These are phyloP conservation scores for Muricea muricata DNA, from an alignment of 92 coral and sea anemone genomes.

Conservation along the genomic window DNA sequence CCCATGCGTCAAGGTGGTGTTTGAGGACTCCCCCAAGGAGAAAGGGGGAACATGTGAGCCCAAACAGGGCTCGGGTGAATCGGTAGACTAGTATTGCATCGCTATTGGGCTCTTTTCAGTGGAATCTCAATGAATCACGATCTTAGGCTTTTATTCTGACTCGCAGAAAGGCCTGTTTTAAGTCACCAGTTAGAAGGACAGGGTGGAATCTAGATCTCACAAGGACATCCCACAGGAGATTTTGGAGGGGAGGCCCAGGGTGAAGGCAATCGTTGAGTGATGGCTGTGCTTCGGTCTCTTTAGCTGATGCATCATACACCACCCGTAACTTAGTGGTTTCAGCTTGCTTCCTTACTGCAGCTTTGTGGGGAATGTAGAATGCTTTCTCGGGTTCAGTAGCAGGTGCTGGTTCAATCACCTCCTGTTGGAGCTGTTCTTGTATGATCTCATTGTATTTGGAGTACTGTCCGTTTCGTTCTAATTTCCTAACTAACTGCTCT, in stretches of 20 bases:
- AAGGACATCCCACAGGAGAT: slow-evolving; percentile 63
- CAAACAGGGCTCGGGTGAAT: background rate
- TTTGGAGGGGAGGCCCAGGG: slow-evolving; percentile 51
- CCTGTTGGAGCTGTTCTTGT: slow-evolving; percentile 57
- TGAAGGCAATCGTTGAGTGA: slow-evolving; percentile 44
- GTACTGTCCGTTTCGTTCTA: slow-evolving; percentile 38
- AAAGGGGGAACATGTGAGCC: background rate
- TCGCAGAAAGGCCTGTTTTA: slow-evolving; percentile 37
- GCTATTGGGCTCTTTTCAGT: no score
- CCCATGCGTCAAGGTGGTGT: no score
- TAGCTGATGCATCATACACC: slow-evolving; percentile 66
- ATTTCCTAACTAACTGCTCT: slow-evolving; percentile 38
- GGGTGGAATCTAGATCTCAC: slow-evolving; percentile 65
- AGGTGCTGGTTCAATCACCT: slow-evolving; percentile 63
- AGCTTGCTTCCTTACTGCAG: slow-evolving; percentile 63
- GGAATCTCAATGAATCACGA: slow-evolving; percentile 65
- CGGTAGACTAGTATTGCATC: slow-evolving; percentile 22
- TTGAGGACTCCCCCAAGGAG: no score
- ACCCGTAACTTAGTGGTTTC: slow-evolving; percentile 67
- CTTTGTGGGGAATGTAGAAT: slow-evolving; percentile 72
- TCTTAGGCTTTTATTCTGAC: slow-evolving; percentile 44
- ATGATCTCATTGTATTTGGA: slow-evolving; percentile 61
- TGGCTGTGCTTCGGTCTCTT: background rate
- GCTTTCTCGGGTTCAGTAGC: slow-evolving; percentile 55
- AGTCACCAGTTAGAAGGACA: slow-evolving; percentile 48